These are phyloP conservation scores for Hepsetus odoe DNA, from an alignment of 2,113 vertebrate species.

Conservation along the genomic window DNA sequence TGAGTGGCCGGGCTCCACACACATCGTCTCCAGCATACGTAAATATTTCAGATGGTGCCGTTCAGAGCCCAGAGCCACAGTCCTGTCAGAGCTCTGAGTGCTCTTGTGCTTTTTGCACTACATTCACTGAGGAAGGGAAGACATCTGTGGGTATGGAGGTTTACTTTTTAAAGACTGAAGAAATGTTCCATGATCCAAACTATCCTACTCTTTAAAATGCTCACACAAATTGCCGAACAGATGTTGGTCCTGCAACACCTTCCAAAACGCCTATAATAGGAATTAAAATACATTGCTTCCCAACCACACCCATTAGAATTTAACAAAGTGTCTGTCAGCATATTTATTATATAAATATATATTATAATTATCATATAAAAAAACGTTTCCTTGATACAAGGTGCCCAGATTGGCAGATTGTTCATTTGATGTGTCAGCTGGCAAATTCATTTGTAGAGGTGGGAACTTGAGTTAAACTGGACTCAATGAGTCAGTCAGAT, in stretches of 20 bases:
- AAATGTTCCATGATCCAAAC: neutral
- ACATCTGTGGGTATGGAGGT: neutral
- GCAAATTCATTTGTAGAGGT: too few relatives aligned
- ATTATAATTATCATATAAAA: too few relatives aligned
- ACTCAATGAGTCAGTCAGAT: too few relatives aligned
- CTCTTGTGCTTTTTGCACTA: neutral
- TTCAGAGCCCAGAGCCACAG: neutral
- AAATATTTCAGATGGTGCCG: slow-evolving; percentile 38
- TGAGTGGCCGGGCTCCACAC: neutral
- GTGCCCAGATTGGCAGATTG: neutral
- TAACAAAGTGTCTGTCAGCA: too few relatives aligned
- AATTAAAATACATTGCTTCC: neutral
- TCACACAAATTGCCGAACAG: neutral
- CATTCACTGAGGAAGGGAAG: neutral
- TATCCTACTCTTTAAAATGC: neutral
- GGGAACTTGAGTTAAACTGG: too few relatives aligned
- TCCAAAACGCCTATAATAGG: too few relatives aligned
- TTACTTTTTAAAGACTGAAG: slow-evolving; percentile 27
- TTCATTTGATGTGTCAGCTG: neutral
- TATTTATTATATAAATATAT: too few relatives aligned
- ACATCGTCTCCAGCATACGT: slow-evolving; percentile 14
- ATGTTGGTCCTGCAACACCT: neutral
- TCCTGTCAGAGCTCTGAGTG: slow-evolving; percentile 12
- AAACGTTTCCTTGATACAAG: too few relatives aligned
- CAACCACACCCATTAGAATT: too few relatives aligned